Evolutionary conservation across 2,113 vertebrate genomes (phyloP).

Genomic region (Zosterops lateralis): DNA sequence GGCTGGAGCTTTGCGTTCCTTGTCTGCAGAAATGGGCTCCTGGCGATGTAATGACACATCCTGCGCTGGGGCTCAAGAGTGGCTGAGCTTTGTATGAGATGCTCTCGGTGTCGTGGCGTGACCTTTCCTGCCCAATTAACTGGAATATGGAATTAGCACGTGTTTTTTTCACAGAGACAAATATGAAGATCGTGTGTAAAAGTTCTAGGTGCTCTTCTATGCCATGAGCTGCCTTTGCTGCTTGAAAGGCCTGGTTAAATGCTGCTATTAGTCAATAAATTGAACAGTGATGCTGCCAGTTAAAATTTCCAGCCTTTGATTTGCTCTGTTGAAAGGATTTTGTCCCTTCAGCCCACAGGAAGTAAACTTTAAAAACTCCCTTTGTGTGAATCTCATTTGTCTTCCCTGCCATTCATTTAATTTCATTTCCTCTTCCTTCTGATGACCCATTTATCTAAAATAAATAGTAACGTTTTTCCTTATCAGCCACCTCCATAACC

Average conservation of each 20-base stretch:
- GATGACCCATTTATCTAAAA: slow-evolving; percentile 29
- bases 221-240: neutral
- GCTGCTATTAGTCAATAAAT: slow-evolving; percentile 28
- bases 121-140: slow-evolving; percentile 72
- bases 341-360: neutral
- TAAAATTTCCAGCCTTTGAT: slow-evolving; percentile 50
- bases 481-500: slow-evolving; percentile 14
- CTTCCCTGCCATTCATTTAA: slow-evolving; percentile 11
- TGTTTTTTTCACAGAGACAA: slow-evolving; percentile 18
- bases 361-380: slow-evolving; percentile 9
- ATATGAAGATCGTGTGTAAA: neutral
- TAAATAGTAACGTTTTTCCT: neutral
- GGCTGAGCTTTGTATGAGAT: neutral
- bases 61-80: neutral
- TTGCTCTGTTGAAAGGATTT: slow-evolving; percentile 26
- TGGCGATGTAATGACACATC: slow-evolving; percentile 62
- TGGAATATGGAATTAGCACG: slow-evolving; percentile 11
- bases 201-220: neutral
- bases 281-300: slow-evolving; percentile 45
- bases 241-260: neutral
- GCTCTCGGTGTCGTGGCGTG: neutral
- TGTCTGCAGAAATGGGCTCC: slow-evolving; percentile 61
- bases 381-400: slow-evolving; percentile 29
- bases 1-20: slow-evolving; percentile 63
- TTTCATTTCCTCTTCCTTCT: slow-evolving; percentile 46